Percentiles rank a stretch among this genome's conserved stretches.
These are phyloP conservation scores for Brenthis ino DNA, from an alignment of 2,888 invertebrate species.

Conservation along the genomic window DNA sequence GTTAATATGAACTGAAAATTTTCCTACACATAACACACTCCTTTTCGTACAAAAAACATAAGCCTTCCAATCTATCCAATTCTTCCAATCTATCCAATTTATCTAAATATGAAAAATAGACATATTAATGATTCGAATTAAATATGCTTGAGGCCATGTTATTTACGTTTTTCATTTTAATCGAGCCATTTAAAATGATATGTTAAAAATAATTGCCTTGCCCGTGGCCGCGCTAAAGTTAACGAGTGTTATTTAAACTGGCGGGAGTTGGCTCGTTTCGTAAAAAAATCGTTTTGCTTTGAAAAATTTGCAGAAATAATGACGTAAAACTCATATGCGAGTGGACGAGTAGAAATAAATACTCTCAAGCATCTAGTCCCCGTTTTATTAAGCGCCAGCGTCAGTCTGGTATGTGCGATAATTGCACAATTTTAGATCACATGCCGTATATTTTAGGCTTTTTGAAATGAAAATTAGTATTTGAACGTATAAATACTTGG, in stretches of 20 bases:
- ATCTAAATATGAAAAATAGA: constrained; percentile 15
- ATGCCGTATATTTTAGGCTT: constrained; percentile 24
- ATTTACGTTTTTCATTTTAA: constrained; percentile 54
- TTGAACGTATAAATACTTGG: neutral
- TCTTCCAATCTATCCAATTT: constrained; percentile 2
- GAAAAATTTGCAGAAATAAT: constrained; percentile 75
- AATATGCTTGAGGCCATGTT: constrained; percentile 20
- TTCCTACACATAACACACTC: neutral
- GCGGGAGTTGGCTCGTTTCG: constrained; percentile 54
- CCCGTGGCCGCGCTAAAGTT: constrained; percentile 69
- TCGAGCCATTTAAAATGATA: constrained; percentile 71
- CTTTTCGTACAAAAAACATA: neutral
- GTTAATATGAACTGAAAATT: neutral
- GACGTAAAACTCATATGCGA: constrained; percentile 74
- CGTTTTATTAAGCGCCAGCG: constrained; percentile 55
- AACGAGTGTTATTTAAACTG: constrained; percentile 77
- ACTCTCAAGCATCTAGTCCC: constrained; percentile 46
- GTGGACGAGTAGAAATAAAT: constrained; percentile 56
- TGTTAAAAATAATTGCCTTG: constrained; percentile 69
- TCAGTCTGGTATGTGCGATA: constrained; percentile 51
- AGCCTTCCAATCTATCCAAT: neutral
- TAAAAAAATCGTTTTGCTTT: constrained; percentile 67
- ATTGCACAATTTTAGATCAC: constrained; percentile 42
- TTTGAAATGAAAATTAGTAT: constrained; percentile 7
- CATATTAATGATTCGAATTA: constrained; percentile 25